phyloP scores from a whole-genome alignment of 1,140 invertebrate species.

The Atopsyche davidsoni region DNA sequence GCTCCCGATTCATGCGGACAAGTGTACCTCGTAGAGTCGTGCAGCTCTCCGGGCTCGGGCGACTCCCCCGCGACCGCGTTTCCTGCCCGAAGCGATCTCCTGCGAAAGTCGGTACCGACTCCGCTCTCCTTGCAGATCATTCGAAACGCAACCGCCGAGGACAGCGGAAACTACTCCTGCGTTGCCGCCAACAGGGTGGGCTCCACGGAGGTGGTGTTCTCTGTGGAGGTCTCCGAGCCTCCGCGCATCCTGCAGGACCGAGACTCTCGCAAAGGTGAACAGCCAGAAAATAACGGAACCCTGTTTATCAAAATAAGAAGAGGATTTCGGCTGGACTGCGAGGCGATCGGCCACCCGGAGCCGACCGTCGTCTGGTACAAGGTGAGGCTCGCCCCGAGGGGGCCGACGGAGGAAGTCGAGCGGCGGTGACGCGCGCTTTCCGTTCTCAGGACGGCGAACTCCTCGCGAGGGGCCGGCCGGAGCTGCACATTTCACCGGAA shows the following conservation, averaged over 20 bases:
- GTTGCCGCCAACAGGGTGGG: conserved; percentile 43
- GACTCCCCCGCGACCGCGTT: too few relatives aligned
- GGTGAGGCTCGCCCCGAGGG: conserved; percentile 31
- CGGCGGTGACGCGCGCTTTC: too few relatives aligned
- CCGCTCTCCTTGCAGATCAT: conserved; percentile 34
- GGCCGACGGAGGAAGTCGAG: too few relatives aligned
- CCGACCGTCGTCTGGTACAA: conserved; percentile 44
- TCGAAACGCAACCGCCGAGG: conserved; percentile 35
- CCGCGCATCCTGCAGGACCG: conserved; percentile 36
- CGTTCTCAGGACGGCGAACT: too few relatives aligned
- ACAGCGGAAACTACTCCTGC: conserved; percentile 43
- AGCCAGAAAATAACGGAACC: conserved; percentile 7
- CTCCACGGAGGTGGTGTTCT: conserved; percentile 36
- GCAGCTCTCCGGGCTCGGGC: too few relatives aligned
- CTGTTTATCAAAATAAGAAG: conserved; percentile 35
- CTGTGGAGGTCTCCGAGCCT: conserved; percentile 35
- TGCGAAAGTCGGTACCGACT: neutral
- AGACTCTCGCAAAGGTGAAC: conserved; percentile 22
- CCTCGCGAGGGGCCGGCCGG: too few relatives aligned
- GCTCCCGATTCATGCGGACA: too few relatives aligned
- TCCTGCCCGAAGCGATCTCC: neutral
- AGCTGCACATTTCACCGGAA: conserved; percentile 30
- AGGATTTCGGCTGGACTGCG: conserved; percentile 41
- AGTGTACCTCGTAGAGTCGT: too few relatives aligned
- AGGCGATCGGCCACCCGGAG: conserved; percentile 38